Evolutionary conservation across 2,888 invertebrate genomes (phyloP).

Genomic region (Torymus texanus): DNA sequence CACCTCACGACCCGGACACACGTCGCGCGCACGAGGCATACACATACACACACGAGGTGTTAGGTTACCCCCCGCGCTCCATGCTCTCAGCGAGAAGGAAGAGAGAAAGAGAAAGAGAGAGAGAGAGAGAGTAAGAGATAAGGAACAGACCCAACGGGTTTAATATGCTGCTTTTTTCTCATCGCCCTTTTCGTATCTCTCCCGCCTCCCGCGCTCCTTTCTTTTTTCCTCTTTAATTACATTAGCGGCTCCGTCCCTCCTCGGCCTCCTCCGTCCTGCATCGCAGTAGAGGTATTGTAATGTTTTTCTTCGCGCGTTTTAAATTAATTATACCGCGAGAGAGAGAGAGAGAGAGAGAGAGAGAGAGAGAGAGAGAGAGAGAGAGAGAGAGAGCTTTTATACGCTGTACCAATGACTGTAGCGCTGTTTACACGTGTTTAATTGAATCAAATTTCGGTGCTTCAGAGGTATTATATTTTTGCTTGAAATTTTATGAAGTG

Average conservation of each 20-base stretch:
- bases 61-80: constrained; percentile 63
- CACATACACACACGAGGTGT: constrained; percentile 60
- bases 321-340: constrained; percentile 47
- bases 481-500: neutral
- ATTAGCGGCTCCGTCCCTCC: constrained; percentile 32
- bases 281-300: too few species aligned
- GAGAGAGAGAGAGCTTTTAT: neutral
- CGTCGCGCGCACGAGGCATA: constrained; percentile 43
- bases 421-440: constrained; percentile 6
- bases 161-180: constrained; percentile 51
- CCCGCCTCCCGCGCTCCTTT: constrained; percentile 28
- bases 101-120: too few species aligned
- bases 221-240: constrained; percentile 50
- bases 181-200: constrained; percentile 33
- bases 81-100: too few species aligned
- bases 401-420: neutral
- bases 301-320: constrained; percentile 45
- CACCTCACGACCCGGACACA: constrained; percentile 62
- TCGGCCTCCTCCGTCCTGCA: too few species aligned
- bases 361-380: neutral
- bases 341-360: neutral
- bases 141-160: constrained; percentile 54
- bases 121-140: constrained; percentile 29
- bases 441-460: constrained; percentile 9
- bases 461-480: neutral